Evolutionary conservation across 1,140 invertebrate species (phyloP).

Genomic region (Drosophila insularis): DNA sequence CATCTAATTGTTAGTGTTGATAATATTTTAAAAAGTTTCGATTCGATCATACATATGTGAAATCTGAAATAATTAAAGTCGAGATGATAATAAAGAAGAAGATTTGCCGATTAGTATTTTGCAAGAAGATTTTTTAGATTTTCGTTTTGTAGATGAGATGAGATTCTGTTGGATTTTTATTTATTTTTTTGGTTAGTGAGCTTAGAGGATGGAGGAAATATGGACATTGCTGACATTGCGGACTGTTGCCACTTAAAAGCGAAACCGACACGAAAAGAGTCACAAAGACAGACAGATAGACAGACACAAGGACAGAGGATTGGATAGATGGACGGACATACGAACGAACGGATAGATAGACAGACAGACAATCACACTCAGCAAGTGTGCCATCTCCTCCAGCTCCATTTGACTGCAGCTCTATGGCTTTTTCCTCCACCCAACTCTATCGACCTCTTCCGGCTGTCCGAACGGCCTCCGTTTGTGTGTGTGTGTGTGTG

Average conservation of each 20-base stretch:
- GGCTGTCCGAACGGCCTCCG: constrained; percentile 15
- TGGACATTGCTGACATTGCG: constrained; percentile 70
- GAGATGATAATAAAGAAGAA: neutral
- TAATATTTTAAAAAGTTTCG: neutral
- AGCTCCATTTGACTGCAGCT: constrained; percentile 9
- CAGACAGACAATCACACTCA: constrained; percentile 19
- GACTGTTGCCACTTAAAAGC: constrained; percentile 71
- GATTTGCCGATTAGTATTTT: neutral
- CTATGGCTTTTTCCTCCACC: constrained; percentile 1
- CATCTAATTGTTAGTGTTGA: too few species aligned
- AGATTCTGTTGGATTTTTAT: neutral
- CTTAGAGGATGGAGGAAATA: neutral
- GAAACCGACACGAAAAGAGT: constrained; percentile 54
- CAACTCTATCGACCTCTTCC: constrained; percentile 9
- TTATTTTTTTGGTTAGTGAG: constrained; percentile 1
- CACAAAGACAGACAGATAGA: constrained; percentile 3
- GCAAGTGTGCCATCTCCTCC: constrained; percentile 10
- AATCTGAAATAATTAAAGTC: neutral
- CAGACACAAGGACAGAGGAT: neutral
- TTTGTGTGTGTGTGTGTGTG: neutral
- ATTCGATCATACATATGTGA: too few species aligned
- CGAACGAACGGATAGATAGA: constrained; percentile 3
- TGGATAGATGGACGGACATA: neutral
- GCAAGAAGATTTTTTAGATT: neutral
- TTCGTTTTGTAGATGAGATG: constrained; percentile 52